phyloP scores from a whole-genome alignment of 2,113 vertebrate genomes.

The Dolichallabes microphthalmus region DNA sequence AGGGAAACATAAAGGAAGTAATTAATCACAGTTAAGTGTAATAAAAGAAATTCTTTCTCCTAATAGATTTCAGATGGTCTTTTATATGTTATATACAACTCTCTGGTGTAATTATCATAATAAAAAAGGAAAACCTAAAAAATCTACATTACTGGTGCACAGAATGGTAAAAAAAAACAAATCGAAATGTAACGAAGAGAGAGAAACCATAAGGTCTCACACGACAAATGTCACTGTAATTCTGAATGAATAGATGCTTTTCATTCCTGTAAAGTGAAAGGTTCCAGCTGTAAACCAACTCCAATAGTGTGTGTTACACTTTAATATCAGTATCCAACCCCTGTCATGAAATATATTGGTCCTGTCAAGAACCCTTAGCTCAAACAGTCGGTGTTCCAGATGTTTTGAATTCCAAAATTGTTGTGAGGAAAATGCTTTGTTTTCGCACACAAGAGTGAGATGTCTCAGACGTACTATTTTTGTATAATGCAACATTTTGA shows the following conservation, averaged over 20 bases:
- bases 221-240: slow-evolving; percentile 40
- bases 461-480: slow-evolving; percentile 33
- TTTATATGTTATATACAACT: slow-evolving; percentile 39
- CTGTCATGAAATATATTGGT: slow-evolving; percentile 56
- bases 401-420: slow-evolving; percentile 52
- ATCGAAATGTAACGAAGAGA: slow-evolving; percentile 18
- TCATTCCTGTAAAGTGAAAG: slow-evolving; percentile 49
- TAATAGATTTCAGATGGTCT: slow-evolving; percentile 51
- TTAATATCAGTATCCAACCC: slow-evolving; percentile 52
- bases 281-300: slow-evolving; percentile 46
- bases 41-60: slow-evolving; percentile 49
- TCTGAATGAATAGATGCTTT: slow-evolving; percentile 43
- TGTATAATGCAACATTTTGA: slow-evolving; percentile 24
- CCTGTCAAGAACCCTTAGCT: slow-evolving; percentile 56
- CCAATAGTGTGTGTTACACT: slow-evolving; percentile 46
- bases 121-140: slow-evolving; percentile 43
- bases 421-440: slow-evolving; percentile 39
- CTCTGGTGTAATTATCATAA: slow-evolving; percentile 45
- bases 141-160: slow-evolving; percentile 36
- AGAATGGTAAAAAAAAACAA: slow-evolving; percentile 25
- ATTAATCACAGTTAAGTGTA: slow-evolving; percentile 54
- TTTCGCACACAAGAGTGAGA: slow-evolving; percentile 36
- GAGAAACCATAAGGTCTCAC: slow-evolving; percentile 26
- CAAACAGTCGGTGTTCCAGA: slow-evolving; percentile 49
- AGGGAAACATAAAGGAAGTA: slow-evolving; percentile 50